These are phyloP conservation scores for Pogona vitticeps DNA, from an alignment of 2,113 vertebrate species.

Conservation along the genomic window DNA sequence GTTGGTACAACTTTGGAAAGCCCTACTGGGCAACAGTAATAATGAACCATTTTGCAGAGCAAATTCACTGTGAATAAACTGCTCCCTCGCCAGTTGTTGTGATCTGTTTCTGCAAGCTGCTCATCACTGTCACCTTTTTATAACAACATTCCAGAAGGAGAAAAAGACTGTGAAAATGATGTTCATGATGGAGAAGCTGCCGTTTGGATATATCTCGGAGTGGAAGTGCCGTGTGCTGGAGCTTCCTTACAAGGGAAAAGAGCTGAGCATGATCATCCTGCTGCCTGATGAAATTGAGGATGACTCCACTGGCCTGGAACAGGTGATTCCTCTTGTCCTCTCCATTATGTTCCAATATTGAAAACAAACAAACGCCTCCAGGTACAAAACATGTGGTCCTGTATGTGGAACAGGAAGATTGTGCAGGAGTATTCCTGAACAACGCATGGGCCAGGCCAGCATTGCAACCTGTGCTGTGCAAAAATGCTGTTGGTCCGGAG, in stretches of 20 bases:
- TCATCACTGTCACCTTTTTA: not conserved
- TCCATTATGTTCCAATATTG: not conserved
- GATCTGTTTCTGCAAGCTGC: not conserved
- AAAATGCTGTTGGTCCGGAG: not conserved
- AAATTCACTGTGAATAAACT: not conserved
- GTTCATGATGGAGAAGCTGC: conserved; percentile 69
- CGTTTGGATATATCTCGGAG: conserved; percentile 70
- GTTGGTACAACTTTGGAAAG: no score
- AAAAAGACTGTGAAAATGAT: conserved; percentile 86
- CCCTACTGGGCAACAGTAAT: not conserved
- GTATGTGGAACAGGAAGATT: no score
- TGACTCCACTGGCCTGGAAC: conserved; percentile 80
- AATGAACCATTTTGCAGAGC: no score
- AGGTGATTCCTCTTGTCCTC: conserved; percentile 68
- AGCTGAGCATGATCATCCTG: conserved; percentile 89
- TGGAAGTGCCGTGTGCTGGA: conserved; percentile 80
- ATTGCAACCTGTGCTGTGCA: not conserved
- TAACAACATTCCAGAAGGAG: conserved; percentile 66
- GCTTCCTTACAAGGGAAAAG: conserved; percentile 80
- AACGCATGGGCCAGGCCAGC: not conserved
- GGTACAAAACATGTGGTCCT: no score
- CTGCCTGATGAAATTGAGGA: conserved; percentile 80
- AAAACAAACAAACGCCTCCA: no score
- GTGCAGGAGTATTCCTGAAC: not conserved
- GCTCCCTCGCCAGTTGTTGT: accelerated